Percentiles rank a stretch among this genome's conserved stretches.
Conservation (phyloP, 53 echinoderm and acorn worm species). For the Stichopus horrens region DNA sequence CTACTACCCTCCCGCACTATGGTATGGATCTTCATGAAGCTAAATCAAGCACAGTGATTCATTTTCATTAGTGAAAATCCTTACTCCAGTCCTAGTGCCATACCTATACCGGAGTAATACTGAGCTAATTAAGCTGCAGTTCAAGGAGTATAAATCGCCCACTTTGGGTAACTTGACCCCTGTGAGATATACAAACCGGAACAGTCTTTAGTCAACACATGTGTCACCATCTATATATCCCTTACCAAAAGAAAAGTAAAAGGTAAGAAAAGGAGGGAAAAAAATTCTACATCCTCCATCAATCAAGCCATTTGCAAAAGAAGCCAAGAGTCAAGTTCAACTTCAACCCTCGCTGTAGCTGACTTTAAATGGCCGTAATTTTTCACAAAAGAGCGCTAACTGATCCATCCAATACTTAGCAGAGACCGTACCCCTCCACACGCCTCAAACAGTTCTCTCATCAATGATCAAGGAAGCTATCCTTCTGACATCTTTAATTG, state of each 20-base stretch:
- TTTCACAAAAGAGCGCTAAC: not conserved
- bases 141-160: not conserved
- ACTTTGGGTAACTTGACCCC: not conserved
- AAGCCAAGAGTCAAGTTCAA: not conserved
- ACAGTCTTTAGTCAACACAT: not conserved
- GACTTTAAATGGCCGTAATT: slow-evolving; percentile 6
- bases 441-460: slow-evolving; percentile 24
- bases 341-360: not conserved
- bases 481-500: slow-evolving; percentile 24
- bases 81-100: not conserved
- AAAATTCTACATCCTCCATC: not conserved
- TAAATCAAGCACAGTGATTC: not conserved
- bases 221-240: not conserved
- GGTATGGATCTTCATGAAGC: too few species aligned
- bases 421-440: not conserved
- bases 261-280: not conserved
- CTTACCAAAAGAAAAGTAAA: not conserved
- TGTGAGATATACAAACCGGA: not conserved
- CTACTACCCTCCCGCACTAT: too few species aligned
- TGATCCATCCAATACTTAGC: not conserved
- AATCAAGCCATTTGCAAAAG: not conserved
- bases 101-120: not conserved
- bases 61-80: not conserved
- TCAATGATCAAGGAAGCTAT: not conserved
- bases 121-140: not conserved